These are phyloP conservation scores for Turritopsis dohrnii DNA, from an alignment of 30 jellyfish, hydroid and myxozoan genomes.

Conservation along the genomic window DNA sequence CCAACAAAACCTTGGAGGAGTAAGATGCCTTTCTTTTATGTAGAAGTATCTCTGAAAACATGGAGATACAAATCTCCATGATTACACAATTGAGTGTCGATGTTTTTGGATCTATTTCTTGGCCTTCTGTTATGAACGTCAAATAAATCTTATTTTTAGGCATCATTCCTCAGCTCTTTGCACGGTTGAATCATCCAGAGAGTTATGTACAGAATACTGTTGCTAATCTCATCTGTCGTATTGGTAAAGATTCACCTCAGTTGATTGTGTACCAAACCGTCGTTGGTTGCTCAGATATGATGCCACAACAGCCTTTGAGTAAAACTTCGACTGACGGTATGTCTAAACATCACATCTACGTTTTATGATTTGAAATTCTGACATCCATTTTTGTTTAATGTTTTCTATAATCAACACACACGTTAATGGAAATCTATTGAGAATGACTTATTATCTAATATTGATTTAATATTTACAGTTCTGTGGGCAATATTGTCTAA, in stretches of 20 bases:
- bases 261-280: conserved; percentile 89
- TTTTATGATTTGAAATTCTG: background rate
- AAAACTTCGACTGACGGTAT: conserved; percentile 92
- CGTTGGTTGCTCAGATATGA: conserved; percentile 94
- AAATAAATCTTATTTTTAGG: conserved; percentile 40
- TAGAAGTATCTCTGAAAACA: background rate
- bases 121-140: background rate
- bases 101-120: too few species aligned
- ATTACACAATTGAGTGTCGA: too few species aligned
- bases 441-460: too few species aligned
- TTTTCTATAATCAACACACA: too few species aligned
- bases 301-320: conserved; percentile 83
- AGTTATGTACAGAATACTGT: conserved; percentile 83
- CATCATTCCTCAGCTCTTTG: conserved; percentile 97
- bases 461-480: too few species aligned
- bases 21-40: background rate
- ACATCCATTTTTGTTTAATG: too few species aligned
- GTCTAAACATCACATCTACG: background rate
- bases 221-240: conserved; percentile 84
- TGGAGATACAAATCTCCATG: background rate
- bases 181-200: conserved; percentile 94
- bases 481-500: too few species aligned
- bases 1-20: conserved; percentile 99
- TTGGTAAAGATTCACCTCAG: conserved; percentile 94
- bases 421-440: too few species aligned